Evolutionary conservation across 2,888 invertebrate genomes (phyloP).

Genomic region (Ditula angustiorana): DNA sequence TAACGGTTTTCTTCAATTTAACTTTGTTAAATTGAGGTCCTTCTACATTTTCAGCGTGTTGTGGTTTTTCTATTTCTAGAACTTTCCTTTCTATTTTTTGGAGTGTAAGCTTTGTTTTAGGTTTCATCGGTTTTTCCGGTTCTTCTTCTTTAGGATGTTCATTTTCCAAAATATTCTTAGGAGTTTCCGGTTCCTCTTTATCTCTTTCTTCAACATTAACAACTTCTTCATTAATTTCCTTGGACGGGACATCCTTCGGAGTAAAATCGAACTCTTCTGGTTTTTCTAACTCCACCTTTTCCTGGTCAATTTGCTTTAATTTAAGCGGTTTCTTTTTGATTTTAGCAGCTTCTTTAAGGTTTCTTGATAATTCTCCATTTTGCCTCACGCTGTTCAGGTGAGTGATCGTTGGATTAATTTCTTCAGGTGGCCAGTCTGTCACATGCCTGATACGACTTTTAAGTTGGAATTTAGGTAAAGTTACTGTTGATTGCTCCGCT

Average conservation of each 20-base stretch:
- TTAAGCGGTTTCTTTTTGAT: constrained; percentile 85
- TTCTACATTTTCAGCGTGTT: constrained; percentile 86
- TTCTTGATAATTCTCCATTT: constrained; percentile 88
- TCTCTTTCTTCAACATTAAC: constrained; percentile 53
- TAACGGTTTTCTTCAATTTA: constrained; percentile 87
- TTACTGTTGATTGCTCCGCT: constrained; percentile 64
- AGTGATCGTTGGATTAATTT: constrained; percentile 80
- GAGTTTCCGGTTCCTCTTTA: constrained; percentile 11
- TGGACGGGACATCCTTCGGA: constrained; percentile 5
- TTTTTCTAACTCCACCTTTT: constrained; percentile 84
- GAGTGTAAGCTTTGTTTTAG: constrained; percentile 71
- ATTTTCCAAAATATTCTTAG: constrained; percentile 43
- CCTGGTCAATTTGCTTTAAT: constrained; percentile 75
- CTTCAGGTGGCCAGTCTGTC: constrained; percentile 87
- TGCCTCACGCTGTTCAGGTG: constrained; percentile 84
- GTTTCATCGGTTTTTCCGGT: constrained; percentile 47
- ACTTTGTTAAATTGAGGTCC: constrained; percentile 88
- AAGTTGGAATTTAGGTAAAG: constrained; percentile 88
- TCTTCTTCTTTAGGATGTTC: constrained; percentile 53
- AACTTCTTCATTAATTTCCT: constrained; percentile 45
- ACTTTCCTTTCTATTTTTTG: constrained; percentile 88
- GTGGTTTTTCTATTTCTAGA: constrained; percentile 86
- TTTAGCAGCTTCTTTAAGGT: constrained; percentile 88
- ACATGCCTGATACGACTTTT: constrained; percentile 89
- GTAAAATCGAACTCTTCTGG: constrained; percentile 61